Evolutionary conservation across 2,113 vertebrate species (phyloP), one percentile per base, ranked within the genome.

Genomic region (Malaclemys terrapin): DNA sequence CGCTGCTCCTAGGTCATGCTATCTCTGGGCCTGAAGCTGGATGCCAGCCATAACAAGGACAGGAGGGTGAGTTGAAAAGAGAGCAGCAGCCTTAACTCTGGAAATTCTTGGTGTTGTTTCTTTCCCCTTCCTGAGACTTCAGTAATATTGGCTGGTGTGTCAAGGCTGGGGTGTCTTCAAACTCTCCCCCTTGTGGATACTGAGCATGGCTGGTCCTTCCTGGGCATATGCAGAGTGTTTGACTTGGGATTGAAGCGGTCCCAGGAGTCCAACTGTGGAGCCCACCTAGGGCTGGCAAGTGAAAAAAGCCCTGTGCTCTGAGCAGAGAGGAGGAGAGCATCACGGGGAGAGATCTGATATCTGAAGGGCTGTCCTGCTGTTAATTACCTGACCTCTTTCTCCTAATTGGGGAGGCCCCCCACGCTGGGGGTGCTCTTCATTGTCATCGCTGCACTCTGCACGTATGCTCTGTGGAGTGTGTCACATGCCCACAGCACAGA

Each of bases 341-440:
- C 0, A 7, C 85, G 57, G 1, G 0, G 42, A 78, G 86, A 88
- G 89, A 42, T 42, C 84, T 0, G 0, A n/a, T 0, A 0, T 6
- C 69, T 47, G 65, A 16, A 0, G 0, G 47, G 76, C 80, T 10
- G 38, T 87, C 82, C 92, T 85, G 42, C 80, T 57, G 78, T 27
- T 59, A 94, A 92, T 84, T 49, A 86, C 76, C 79, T 96, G 91
- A 84, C 62, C 88, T 91, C 85, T 85, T 85, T 49, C 57, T 83
- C 81, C 89, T 93, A 86, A 96, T 84, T 80, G 56, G 47, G 2
- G 80, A 76, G 45, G 12, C 80, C 17, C 24, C 24, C 54, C 49
- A 50, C 9, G 0, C 8, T 27, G 29, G 75, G n/a, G 82, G 50
- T 0, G 7, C 56, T 65, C 1, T 0, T 94, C 87, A 35, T 59